Evolutionary conservation across 2,888 invertebrate species (phyloP), one percentile per base, ranked within the genome.

Genomic region (Oscheius myriophilus): DNA sequence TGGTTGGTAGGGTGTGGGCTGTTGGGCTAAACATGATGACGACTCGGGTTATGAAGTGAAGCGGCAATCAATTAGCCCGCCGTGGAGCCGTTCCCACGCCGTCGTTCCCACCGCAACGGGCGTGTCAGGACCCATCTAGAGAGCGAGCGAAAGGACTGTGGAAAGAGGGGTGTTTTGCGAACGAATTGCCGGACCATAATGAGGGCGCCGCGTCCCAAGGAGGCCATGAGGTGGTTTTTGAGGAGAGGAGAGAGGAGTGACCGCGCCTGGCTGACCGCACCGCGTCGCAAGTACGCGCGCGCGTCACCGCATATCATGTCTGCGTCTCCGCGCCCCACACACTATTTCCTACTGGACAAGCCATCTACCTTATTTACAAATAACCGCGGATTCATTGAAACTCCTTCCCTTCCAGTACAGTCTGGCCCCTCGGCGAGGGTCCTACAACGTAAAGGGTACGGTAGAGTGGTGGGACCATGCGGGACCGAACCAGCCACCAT

Each of bases 291-390:
- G 57, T 39, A 43, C 66, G 66, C 57, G 49, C 57, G 45, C 66
- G 66, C 66, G 45, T 26, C 63, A 33, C 41, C 26, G 43, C 66
- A 55, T 46, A 18, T 57, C 66, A 45, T 58, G 39, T 66, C 66
- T 66, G 66, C 23, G 18, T 11, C 66, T 18, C 49, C 39, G 45
- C 49, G 26, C 42, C 46, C 26, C 49, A 18, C 49, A 46, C 45
- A 66, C 66, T 66, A 66, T 66, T 66, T 66, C 66, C 49, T 58
- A 55, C 66, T 66, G 57, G 53, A 66, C 42, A 43, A 51, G 51
- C 58, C 42, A 58, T 46, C 66, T 58, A 57, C 55, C 66, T 66
- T 66, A 66, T 66, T 66, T 66, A 66, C 66, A 66, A 66, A 66
- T 66, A 66, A 45, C 46, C 61, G 33, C 33, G 9, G 33, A 33